Evolutionary conservation across 1,140 invertebrate genomes (phyloP), one percentile per base, ranked within the genome.

Genomic region (Aporrectodea caliginosa): DNA sequence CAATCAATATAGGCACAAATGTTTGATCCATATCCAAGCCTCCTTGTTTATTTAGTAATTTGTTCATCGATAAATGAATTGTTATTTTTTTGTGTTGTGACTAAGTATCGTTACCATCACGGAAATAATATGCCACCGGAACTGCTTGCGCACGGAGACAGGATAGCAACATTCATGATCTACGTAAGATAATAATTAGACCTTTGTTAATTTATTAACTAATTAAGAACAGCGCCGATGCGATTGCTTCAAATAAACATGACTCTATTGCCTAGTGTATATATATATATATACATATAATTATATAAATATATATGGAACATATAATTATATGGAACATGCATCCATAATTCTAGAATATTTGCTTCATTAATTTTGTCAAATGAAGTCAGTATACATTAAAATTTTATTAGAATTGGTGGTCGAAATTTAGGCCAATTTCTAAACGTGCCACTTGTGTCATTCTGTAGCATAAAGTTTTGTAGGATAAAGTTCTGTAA

Each of bases 131-230:
- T 72, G 70, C 27, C 70, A 12, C n/a, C n/a, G 14, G 70, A 72
- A 29, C 27, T 72, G 6, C 6, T 12, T 2, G 14, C 2, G 6
- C 27, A 12, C n/a, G 70, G 70, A 32, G 70, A 72, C 70, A 72
- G 70, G 27, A 72, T 72, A 14, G 70, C 70, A 12, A 72, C 70
- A 29, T 32, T 72, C 27, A 72, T 72, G 70, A 6, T 72, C 2
- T 72, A 72, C 32, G 70, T 72, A 72, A 72, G 70, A 58, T 58
- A n/a, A n/a, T n/a, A n/a, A n/a, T n/a, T n/a, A n/a, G n/a, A n/a
- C n/a, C n/a, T n/a, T n/a, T n/a, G n/a, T n/a, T n/a, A n/a, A n/a
- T n/a, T n/a, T n/a, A n/a, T n/a, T n/a, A n/a, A n/a, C n/a, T n/a
- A n/a, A n/a, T n/a, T n/a, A n/a, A n/a, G n/a, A n/a, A n/a, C n/a